Percentiles rank a stretch among this genome's conserved stretches.
phyloP scores from a whole-genome alignment of 1,140 invertebrate species.

The Eumeta japonica region DNA sequence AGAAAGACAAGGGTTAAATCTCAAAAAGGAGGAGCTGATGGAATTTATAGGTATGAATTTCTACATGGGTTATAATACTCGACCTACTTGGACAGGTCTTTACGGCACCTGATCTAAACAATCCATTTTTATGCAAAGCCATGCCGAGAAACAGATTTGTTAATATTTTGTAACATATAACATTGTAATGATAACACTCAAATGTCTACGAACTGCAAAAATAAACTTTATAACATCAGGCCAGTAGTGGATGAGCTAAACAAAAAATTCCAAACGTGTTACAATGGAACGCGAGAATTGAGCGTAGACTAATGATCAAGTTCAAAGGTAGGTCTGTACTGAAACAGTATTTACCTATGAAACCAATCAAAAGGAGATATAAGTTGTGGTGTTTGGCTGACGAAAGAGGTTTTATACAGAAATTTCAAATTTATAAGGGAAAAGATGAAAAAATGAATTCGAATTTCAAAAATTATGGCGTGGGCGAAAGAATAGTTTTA shows the following conservation, averaged over 20 bases:
- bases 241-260: slow-evolving; percentile 18
- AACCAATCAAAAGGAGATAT: slow-evolving; percentile 51
- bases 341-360: slow-evolving; percentile 49
- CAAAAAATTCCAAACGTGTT: slow-evolving; percentile 17
- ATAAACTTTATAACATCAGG: slow-evolving; percentile 23
- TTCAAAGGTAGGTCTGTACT: slow-evolving; percentile 34
- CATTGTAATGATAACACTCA: slow-evolving; percentile 22
- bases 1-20: slow-evolving; percentile 23
- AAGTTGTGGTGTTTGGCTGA: slow-evolving; percentile 38
- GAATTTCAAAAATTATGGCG: slow-evolving; percentile 21
- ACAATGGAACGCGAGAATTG: slow-evolving; percentile 18
- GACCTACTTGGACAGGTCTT: slow-evolving; percentile 18
- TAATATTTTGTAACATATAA: slow-evolving; percentile 17
- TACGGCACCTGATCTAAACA: slow-evolving; percentile 23
- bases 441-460: slow-evolving; percentile 24
- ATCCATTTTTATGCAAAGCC: slow-evolving; percentile 18
- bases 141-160: slow-evolving; percentile 21
- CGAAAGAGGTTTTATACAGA: slow-evolving; percentile 35
- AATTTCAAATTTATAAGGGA: slow-evolving; percentile 47
- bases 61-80: slow-evolving; percentile 23
- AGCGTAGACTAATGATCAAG: slow-evolving; percentile 37
- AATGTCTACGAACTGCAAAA: slow-evolving; percentile 18
- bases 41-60: too few species aligned
- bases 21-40: slow-evolving; percentile 22
- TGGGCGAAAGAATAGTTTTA: slow-evolving; percentile 31